A percentile compares a stretch with the other conserved stretches of the same genome.
These are phyloP conservation scores for Ganaspis brasiliensis DNA, from an alignment of 2,888 invertebrate species.

Conservation along the genomic window DNA sequence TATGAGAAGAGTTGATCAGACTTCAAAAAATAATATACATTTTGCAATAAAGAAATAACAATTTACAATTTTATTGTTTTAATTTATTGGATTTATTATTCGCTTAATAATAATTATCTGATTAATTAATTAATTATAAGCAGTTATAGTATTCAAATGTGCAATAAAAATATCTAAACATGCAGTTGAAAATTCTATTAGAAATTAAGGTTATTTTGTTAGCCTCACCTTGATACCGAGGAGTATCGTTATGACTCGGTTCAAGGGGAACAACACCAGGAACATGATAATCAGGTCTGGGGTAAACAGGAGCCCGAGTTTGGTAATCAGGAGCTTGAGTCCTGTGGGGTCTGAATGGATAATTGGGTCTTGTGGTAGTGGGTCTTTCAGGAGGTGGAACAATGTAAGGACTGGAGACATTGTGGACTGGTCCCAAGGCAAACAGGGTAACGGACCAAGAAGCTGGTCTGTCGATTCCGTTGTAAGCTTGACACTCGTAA, in stretches of 20 bases:
- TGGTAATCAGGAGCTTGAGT: slow-evolving; percentile 65
- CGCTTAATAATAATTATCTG: background rate
- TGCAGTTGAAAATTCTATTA: background rate
- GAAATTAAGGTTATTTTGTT: slow-evolving; percentile 23
- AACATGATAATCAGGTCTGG: slow-evolving; percentile 67
- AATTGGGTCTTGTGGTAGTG: slow-evolving; percentile 75
- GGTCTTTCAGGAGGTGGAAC: slow-evolving; percentile 81
- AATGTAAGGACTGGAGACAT: slow-evolving; percentile 84
- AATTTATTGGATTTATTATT: no score
- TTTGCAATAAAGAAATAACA: no score
- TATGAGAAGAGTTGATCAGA: no score
- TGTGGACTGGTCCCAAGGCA: slow-evolving; percentile 87
- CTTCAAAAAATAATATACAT: no score
- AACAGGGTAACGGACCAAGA: slow-evolving; percentile 89
- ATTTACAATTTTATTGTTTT: no score
- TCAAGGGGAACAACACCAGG: slow-evolving; percentile 72
- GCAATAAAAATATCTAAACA: background rate
- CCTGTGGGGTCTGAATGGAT: slow-evolving; percentile 74
- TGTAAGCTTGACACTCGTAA: slow-evolving; percentile 95
- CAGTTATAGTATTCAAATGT: background rate
- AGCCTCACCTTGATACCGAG: slow-evolving; percentile 73
- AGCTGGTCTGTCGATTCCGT: slow-evolving; percentile 89
- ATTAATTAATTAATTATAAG: no score
- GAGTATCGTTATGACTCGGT: slow-evolving; percentile 54
- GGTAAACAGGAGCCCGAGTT: slow-evolving; percentile 78